Evolutionary conservation across 2,797 vertebrate species (phyloP).

Genomic region (Hozukius guyotensis): DNA sequence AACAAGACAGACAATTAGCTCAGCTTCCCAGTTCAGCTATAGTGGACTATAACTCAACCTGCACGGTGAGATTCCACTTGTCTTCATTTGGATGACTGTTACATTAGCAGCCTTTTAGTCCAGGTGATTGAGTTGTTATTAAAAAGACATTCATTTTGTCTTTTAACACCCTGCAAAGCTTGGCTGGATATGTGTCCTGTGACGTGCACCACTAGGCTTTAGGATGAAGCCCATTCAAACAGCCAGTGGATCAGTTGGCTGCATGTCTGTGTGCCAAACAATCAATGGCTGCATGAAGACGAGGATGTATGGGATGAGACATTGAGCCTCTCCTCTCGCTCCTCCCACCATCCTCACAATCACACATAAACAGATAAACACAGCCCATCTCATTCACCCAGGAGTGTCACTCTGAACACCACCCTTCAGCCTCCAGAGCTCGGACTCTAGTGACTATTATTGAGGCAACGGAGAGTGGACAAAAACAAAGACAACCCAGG

Average conservation of each 20-base stretch:
- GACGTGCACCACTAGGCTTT: neutral
- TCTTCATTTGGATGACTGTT: neutral
- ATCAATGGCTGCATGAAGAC: neutral
- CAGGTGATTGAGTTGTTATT: constrained; percentile 1
- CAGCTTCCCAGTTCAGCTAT: neutral
- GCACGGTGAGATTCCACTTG: neutral
- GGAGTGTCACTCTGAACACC: neutral
- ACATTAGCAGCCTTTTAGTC: neutral
- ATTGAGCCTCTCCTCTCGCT: neutral
- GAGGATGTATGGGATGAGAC: neutral
- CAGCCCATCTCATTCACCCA: neutral
- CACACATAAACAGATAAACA: neutral
- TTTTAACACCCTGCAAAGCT: neutral
- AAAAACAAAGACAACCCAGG: no score
- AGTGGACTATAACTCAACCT: neutral
- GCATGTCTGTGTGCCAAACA: neutral
- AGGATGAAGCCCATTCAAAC: neutral
- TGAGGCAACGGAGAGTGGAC: no score
- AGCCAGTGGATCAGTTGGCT: neutral
- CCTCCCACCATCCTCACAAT: neutral
- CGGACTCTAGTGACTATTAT: neutral
- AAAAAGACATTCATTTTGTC: neutral
- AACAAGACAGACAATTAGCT: constrained; percentile 22
- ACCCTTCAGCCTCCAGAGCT: neutral
- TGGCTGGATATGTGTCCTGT: neutral